Percentiles rank a stretch among this genome's conserved stretches.
These are phyloP conservation scores for Euplexia lucipara DNA, from an alignment of 2,888 invertebrate genomes.

Conservation along the genomic window DNA sequence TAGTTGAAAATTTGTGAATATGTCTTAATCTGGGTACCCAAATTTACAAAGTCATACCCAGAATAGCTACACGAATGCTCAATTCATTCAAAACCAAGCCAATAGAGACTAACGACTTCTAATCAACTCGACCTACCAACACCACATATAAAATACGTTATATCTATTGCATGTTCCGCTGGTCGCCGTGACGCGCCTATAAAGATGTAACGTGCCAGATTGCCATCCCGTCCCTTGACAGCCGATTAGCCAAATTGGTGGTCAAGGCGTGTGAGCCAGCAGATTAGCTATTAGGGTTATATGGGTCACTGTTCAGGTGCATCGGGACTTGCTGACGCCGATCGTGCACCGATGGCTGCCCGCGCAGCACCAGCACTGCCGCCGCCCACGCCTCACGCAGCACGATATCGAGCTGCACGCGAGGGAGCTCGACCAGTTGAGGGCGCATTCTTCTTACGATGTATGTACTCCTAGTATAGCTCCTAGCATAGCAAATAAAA, in stretches of 20 bases:
- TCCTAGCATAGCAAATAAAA: no score
- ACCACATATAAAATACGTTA: conserved; percentile 30
- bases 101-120: conserved; percentile 37
- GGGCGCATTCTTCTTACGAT: conserved; percentile 65
- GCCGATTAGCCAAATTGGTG: conserved; percentile 59
- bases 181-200: conserved; percentile 34
- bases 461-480: conserved; percentile 63
- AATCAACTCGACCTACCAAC: conserved; percentile 41
- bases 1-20: no score
- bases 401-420: conserved; percentile 82
- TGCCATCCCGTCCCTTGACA: conserved; percentile 55
- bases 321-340: conserved; percentile 92
- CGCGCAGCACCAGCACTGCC: conserved; percentile 79
- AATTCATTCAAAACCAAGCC: conserved; percentile 27
- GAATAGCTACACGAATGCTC: neutral
- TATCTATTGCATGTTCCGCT: conserved; percentile 53
- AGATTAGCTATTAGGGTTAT: conserved; percentile 28
- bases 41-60: conserved; percentile 8
- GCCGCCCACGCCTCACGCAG: conserved; percentile 80
- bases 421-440: conserved; percentile 75
- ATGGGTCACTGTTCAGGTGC: conserved; percentile 76
- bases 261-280: conserved; percentile 52
- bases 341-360: conserved; percentile 91
- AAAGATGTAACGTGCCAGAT: conserved; percentile 50
- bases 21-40: no score